Evolutionary conservation across 2,113 vertebrate species (phyloP).

Genomic region (Colossoma macropomum): DNA sequence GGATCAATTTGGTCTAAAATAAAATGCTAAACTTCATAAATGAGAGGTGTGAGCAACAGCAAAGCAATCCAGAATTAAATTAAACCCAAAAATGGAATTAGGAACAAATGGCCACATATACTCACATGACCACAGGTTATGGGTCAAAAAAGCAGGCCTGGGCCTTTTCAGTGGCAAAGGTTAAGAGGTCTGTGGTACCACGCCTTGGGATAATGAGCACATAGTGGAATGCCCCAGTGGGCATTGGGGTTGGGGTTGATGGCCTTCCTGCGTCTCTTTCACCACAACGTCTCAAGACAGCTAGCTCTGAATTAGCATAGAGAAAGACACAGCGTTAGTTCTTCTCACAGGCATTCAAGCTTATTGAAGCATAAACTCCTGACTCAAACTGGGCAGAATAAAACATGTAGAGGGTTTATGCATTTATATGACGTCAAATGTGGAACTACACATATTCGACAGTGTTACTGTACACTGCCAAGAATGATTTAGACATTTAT

Average conservation of each 20-base stretch:
- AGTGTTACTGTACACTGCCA: no score
- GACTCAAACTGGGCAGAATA: no score
- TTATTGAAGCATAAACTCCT: not conserved
- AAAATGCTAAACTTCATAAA: not conserved
- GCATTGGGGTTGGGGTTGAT: constrained; percentile 50
- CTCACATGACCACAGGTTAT: not conserved
- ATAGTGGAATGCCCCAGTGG: constrained; percentile 65
- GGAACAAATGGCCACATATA: not conserved
- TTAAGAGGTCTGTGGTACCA: constrained; percentile 49
- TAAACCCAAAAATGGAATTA: not conserved
- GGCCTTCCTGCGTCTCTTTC: constrained; percentile 71
- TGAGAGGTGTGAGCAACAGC: not conserved
- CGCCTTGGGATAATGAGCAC: constrained; percentile 45
- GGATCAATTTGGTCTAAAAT: not conserved
- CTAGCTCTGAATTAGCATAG: constrained; percentile 32
- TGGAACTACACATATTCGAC: not conserved
- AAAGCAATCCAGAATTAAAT: not conserved
- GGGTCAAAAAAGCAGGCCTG: constrained; percentile 23
- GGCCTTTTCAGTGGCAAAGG: constrained; percentile 34
- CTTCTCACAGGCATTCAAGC: not conserved
- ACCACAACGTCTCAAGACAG: constrained; percentile 30
- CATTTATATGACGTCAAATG: not conserved
- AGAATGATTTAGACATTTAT: no score
- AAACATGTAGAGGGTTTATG: not conserved
- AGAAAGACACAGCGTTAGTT: not conserved